Base-by-base conservation (phyloP, 2,113 vertebrate species). In the Callopanchax toddi region DNA sequence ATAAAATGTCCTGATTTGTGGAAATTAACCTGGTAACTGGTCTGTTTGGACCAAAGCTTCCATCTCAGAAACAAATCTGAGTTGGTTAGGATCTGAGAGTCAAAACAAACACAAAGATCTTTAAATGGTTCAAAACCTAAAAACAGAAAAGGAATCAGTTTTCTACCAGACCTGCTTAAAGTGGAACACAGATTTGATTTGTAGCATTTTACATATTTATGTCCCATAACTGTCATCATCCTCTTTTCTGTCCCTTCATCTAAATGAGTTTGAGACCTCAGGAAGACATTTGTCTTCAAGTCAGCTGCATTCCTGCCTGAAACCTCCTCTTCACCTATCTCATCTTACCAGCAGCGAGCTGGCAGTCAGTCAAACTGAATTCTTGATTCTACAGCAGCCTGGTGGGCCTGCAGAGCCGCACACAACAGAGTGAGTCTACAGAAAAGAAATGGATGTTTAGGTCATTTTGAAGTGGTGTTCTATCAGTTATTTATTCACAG, bases 331-430 rank as follows among this genome's bases (percentile, higher is more conserved):
- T 11, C n/a, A 16, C n/a, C 42, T n/a, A 20, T 44, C 42, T 44
- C 42, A 1, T 44, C 10, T 44, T 44, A 44, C 42, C n/a, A 1
- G n/a, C n/a, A 44, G 42, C 3, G 7, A 3, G 62, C 66, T 85
- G 76, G 79, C 73, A 79, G 34, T 21, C n/a, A 45, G 69, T 73
- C 79, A 76, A 67, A 32, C 50, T n/a, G 36, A 77, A 77, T 74
- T 82, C 73, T 76, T 85, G 71, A 9, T 53, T 2, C 36, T 13
- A 54, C 50, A 5, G 52, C 18, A 32, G 29, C 2, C 11, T 37
- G 9, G 12, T 13, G 10, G 1, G 12, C 36, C 36, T 37, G 36
- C 12, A 37, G 36, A 37, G 11, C 36, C 12, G 36, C 36, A 37
- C 36, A 37, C 36, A 32, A 32, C 3, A 32, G 29, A 32, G 29